Conservation (phyloP, 1,140 invertebrate species). For the Dendrolimus kikuchii region DNA sequence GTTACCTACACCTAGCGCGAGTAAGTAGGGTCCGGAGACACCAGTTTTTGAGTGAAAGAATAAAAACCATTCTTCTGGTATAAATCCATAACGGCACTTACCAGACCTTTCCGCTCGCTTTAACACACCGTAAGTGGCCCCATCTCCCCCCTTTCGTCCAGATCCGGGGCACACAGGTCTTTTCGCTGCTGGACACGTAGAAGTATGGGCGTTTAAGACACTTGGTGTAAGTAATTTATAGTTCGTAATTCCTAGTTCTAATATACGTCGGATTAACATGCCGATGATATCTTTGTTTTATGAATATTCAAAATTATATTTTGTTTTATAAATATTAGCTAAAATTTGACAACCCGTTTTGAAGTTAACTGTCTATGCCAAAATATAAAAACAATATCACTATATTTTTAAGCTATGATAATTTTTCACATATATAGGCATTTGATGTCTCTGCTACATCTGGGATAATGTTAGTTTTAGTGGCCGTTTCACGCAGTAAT, state of each 20-base stretch:
- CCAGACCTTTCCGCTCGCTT: conserved; percentile 29
- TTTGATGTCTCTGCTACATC: too few species aligned
- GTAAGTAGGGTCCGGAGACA: conserved; percentile 89
- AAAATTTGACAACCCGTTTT: too few species aligned
- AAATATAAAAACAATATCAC: too few species aligned
- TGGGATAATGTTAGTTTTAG: too few species aligned
- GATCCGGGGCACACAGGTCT: conserved; percentile 8
- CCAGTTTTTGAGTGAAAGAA: conserved; percentile 96
- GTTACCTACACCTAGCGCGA: conserved; percentile 81
- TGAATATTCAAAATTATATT: background rate
- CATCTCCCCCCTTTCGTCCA: background rate
- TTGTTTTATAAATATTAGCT: too few species aligned
- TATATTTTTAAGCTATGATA: too few species aligned
- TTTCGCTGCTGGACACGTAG: conserved; percentile 17
- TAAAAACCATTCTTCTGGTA: conserved; percentile 76
- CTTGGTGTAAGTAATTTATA: conserved; percentile 1
- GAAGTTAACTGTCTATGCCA: too few species aligned
- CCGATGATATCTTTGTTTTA: conserved; percentile 11
- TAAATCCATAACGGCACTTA: conserved; percentile 34
- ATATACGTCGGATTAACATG: background rate
- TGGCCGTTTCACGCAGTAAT: too few species aligned
- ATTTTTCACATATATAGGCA: too few species aligned
- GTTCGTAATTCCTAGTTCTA: background rate
- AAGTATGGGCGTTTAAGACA: conserved; percentile 12
- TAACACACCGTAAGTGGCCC: background rate